Percentiles rank a stretch among this genome's conserved stretches.
phyloP scores from a whole-genome alignment of 2,888 invertebrate genomes.

The Drosophila conformis region DNA sequence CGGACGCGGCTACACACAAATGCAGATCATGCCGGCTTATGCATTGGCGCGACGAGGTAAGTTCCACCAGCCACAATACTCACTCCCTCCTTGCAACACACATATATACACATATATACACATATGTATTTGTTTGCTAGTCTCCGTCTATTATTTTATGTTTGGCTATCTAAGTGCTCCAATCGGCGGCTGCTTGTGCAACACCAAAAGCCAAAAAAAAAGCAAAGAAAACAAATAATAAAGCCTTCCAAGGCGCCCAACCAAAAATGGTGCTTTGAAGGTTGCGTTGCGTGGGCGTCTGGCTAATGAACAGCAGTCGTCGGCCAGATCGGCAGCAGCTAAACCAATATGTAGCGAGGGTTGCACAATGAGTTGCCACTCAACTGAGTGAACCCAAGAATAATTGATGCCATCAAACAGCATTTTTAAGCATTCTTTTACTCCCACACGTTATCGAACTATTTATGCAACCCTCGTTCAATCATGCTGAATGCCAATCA shows the following conservation, averaged over 20 bases:
- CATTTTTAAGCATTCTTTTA: background rate
- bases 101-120: background rate
- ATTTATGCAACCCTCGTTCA: conserved; percentile 43
- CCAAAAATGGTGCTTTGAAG: conserved; percentile 68
- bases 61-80: conserved; percentile 28
- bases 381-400: background rate
- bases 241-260: conserved; percentile 40
- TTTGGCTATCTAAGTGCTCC: conserved; percentile 55
- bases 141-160: background rate
- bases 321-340: conserved; percentile 23
- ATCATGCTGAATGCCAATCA: conserved; percentile 60
- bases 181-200: conserved; percentile 42
- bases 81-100: background rate
- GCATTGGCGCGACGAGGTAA: conserved; percentile 86
- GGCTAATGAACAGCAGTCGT: conserved; percentile 66
- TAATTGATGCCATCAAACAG: background rate
- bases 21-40: conserved; percentile 91
- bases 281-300: conserved; percentile 67
- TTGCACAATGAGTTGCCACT: background rate
- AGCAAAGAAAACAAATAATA: background rate
- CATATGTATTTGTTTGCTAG: background rate
- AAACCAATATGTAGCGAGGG: conserved; percentile 53
- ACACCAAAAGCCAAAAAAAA: conserved; percentile 26
- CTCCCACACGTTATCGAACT: background rate
- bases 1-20: conserved; percentile 89